Evolutionary conservation across 2,888 invertebrate genomes (phyloP).

Genomic region (Cheilosia pagana): DNA sequence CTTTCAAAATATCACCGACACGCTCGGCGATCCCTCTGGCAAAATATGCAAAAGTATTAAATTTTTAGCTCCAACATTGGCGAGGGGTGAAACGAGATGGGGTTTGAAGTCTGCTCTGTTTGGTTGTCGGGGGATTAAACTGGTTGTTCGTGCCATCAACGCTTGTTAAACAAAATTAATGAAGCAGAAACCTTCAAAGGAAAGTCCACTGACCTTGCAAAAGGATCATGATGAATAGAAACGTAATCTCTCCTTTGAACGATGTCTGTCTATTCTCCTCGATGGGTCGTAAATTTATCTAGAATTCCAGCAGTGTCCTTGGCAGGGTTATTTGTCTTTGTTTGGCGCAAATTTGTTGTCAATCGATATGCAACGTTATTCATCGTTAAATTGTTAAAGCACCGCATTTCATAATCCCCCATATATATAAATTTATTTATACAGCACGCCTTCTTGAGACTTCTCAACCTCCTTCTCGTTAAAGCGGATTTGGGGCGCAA

Average conservation of each 20-base stretch:
- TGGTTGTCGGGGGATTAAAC: not conserved
- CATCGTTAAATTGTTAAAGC: slow-evolving; percentile 20
- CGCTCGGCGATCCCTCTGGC: not conserved
- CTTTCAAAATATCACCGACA: slow-evolving; percentile 15
- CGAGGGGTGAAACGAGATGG: not conserved
- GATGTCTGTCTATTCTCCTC: not conserved
- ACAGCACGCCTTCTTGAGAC: slow-evolving; percentile 7
- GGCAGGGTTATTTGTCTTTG: not conserved
- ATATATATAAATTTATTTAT: no score
- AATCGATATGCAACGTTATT: slow-evolving; percentile 7
- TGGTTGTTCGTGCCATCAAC: not conserved
- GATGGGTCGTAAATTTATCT: not conserved
- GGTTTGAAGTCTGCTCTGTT: not conserved
- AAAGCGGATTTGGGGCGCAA: slow-evolving; percentile 9
- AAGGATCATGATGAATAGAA: slow-evolving; percentile 18
- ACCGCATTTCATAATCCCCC: slow-evolving; percentile 9
- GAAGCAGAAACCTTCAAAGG: slow-evolving; percentile 5
- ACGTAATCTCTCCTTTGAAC: not conserved
- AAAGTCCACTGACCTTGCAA: not conserved
- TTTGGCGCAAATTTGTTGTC: not conserved
- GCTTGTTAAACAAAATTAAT: slow-evolving; percentile 24
- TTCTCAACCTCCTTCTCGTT: slow-evolving; percentile 19
- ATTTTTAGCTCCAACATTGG: slow-evolving; percentile 1
- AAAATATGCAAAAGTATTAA: slow-evolving; percentile 17
- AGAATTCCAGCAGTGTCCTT: slow-evolving; percentile 25